These are phyloP conservation scores for Drosophila neocordata DNA, from an alignment of 1,140 invertebrate genomes.

Conservation along the genomic window DNA sequence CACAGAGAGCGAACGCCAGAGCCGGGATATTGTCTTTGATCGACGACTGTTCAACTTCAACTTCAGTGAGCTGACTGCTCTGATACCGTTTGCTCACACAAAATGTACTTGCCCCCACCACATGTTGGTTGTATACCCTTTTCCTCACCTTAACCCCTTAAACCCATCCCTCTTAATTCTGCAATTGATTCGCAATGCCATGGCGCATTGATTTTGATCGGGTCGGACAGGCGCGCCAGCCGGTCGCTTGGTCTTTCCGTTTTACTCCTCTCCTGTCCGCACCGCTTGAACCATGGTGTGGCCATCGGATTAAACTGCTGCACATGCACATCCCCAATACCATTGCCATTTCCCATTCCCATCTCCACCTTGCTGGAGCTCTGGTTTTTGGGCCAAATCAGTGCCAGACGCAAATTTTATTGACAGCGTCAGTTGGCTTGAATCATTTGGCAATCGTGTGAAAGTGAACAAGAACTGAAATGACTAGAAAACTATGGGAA, in stretches of 20 bases:
- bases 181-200: conserved; percentile 79
- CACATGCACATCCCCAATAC: neutral
- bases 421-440: conserved; percentile 71
- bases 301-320: no score
- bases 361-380: neutral
- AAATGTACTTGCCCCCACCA: neutral
- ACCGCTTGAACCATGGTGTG: no score
- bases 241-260: conserved; percentile 21
- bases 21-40: conserved; percentile 75
- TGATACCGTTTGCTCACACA: conserved; percentile 41
- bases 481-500: neutral
- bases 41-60: conserved; percentile 74
- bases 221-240: conserved; percentile 70
- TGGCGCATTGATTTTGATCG: conserved; percentile 76
- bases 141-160: neutral
- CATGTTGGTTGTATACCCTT: no score
- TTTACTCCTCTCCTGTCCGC: neutral
- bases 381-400: conserved; percentile 38
- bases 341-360: neutral
- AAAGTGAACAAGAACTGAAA: conserved; percentile 26
- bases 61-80: conserved; percentile 46
- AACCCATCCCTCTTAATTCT: conserved; percentile 16
- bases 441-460: conserved; percentile 74
- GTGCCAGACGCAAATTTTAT: conserved; percentile 76
- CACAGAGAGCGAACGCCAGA: conserved; percentile 6